Evolutionary conservation across 1,140 invertebrate species (phyloP).

Genomic region (Stegodyphus mimosarum): DNA sequence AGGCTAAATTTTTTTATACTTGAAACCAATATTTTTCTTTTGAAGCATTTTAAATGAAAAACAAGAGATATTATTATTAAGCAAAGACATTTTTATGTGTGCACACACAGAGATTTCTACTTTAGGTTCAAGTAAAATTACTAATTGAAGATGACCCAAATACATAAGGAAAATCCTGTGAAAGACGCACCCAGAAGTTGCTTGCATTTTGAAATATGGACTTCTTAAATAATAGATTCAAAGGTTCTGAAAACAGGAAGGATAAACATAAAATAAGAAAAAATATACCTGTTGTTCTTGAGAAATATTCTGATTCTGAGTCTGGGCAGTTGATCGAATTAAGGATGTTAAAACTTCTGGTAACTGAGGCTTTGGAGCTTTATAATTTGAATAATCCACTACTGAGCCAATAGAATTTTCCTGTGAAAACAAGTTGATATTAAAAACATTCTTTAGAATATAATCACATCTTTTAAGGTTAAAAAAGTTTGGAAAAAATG

Average conservation of each 20-base stretch:
- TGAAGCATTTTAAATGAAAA: not conserved
- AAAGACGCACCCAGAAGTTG: not conserved
- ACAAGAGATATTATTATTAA: no score
- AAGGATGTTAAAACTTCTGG: constrained; percentile 60
- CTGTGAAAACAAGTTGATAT: constrained; percentile 39
- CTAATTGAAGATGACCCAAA: not conserved
- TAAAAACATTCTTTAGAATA: not conserved
- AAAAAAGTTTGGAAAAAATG: no score
- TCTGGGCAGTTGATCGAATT: constrained; percentile 10
- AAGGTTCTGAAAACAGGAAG: not conserved
- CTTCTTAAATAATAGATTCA: not conserved
- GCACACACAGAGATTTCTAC: no score
- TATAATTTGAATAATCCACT: constrained; percentile 60
- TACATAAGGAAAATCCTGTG: not conserved
- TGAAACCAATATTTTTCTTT: not conserved
- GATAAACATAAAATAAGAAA: not conserved
- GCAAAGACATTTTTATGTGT: no score
- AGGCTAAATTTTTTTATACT: not conserved
- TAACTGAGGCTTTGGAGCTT: constrained; percentile 45
- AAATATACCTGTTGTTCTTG: not conserved
- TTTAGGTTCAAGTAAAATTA: not conserved
- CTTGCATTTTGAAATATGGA: not conserved
- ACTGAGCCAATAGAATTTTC: constrained; percentile 61
- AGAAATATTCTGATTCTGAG: not conserved
- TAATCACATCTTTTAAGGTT: not conserved